phyloP scores from a whole-genome alignment of 2,113 vertebrate genomes.

The Ammodramus savannarum region DNA sequence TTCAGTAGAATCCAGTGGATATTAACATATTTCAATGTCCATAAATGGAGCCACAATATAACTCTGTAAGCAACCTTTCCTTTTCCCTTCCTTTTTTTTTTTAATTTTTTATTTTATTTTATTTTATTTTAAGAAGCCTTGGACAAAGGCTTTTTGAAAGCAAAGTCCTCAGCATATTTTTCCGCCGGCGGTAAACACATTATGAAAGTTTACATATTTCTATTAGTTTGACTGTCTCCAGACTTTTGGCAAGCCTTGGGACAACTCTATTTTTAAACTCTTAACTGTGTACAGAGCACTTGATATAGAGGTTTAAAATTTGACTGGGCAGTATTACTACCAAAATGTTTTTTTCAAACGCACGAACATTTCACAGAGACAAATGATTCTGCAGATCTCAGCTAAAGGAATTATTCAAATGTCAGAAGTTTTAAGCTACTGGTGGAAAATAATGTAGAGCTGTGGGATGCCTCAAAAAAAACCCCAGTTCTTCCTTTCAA shows the following conservation, averaged over 20 bases:
- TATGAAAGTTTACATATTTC: conserved; percentile 48
- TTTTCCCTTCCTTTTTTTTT: not conserved
- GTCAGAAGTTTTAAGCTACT: conserved; percentile 15
- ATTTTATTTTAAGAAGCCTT: not conserved
- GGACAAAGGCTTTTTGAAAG: not conserved
- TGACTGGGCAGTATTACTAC: not conserved
- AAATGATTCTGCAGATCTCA: conserved; percentile 12
- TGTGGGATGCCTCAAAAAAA: not conserved
- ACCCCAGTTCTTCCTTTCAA: not conserved
- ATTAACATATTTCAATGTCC: not conserved
- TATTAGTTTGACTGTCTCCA: conserved; percentile 14
- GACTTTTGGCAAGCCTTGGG: not conserved
- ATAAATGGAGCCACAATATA: not conserved
- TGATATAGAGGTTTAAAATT: not conserved
- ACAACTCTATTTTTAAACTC: conserved; percentile 42
- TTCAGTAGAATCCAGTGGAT: not conserved
- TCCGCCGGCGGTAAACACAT: not conserved
- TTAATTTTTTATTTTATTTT: too few species aligned
- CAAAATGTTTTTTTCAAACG: not conserved
- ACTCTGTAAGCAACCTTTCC: not conserved
- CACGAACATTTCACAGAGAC: not conserved
- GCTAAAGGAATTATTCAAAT: conserved; percentile 2
- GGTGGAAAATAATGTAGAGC: not conserved
- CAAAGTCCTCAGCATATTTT: not conserved
- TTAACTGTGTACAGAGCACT: not conserved